phyloP scores from a whole-genome alignment of 92 coral and sea anemone genomes.

The Siderastrea siderea region DNA sequence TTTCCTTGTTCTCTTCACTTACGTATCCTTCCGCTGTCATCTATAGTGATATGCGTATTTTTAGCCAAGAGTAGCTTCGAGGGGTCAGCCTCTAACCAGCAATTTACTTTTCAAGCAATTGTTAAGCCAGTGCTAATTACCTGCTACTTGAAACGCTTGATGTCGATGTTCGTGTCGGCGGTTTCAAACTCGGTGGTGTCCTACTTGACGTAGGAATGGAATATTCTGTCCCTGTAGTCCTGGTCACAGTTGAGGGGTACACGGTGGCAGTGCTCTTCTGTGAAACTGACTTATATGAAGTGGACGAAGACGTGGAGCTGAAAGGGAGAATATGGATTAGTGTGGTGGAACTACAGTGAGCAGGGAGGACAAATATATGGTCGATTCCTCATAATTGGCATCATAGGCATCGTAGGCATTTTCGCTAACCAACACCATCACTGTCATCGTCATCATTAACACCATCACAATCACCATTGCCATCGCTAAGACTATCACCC shows the following conservation, averaged over 20 bases:
- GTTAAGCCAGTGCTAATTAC: not conserved
- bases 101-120: too few relatives aligned
- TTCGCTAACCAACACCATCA: not conserved
- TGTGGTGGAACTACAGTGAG: too few relatives aligned
- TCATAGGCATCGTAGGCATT: too few relatives aligned
- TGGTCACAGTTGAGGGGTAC: constrained; percentile 28
- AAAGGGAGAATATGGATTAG: too few relatives aligned
- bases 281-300: constrained; percentile 21
- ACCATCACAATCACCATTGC: not conserved
- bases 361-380: too few relatives aligned
- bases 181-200: constrained; percentile 25
- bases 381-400: too few relatives aligned
- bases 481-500: not conserved
- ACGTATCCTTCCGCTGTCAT: too few relatives aligned
- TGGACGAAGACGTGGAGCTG: not conserved
- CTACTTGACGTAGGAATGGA: constrained; percentile 30
- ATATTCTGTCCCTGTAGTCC: constrained; percentile 26
- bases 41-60: too few relatives aligned
- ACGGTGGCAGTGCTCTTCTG: constrained; percentile 19
- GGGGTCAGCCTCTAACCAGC: too few relatives aligned
- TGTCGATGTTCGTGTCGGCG: constrained; percentile 18
- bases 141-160: not conserved
- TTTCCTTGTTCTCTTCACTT: too few relatives aligned
- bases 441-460: not conserved
- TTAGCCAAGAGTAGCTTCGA: too few relatives aligned